A percentile compares a stretch with the other conserved stretches of the same genome.
phyloP scores from a whole-genome alignment of 2,888 invertebrate genomes.

The Cartodere bifasciata region DNA sequence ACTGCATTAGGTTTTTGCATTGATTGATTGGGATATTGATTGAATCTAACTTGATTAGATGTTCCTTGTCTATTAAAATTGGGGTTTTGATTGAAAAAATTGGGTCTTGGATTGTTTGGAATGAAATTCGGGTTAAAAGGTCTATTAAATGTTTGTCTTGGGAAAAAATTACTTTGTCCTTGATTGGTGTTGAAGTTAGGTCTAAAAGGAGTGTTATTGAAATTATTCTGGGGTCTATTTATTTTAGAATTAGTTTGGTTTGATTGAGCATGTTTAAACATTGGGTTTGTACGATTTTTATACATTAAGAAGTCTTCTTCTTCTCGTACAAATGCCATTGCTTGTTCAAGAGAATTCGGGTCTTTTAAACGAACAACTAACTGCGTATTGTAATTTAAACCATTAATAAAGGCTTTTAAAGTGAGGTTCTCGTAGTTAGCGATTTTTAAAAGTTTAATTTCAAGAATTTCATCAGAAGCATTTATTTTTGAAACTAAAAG shows the following conservation, averaged over 20 bases:
- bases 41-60: not conserved
- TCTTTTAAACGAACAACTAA: constrained; percentile 6
- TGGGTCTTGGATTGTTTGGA: too few species aligned
- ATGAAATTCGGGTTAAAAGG: too few species aligned
- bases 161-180: not conserved
- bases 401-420: constrained; percentile 7
- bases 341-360: constrained; percentile 5
- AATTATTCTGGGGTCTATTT: not conserved
- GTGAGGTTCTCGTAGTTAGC: constrained; percentile 4
- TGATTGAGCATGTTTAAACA: constrained; percentile 2
- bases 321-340: constrained; percentile 3
- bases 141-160: not conserved
- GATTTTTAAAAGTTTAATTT: constrained; percentile 5
- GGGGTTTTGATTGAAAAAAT: too few species aligned
- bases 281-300: constrained; percentile 2
- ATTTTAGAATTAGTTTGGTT: not conserved
- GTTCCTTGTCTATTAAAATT: not conserved
- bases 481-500: constrained; percentile 7
- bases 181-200: too few species aligned
- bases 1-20: too few species aligned
- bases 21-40: not conserved
- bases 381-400: constrained; percentile 5
- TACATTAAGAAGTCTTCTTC: constrained; percentile 5
- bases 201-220: too few species aligned
- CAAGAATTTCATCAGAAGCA: not conserved